Evolutionary conservation across 2,888 invertebrate genomes (phyloP), one percentile per base, ranked within the genome.

Genomic region (Nymphalis c-album): DNA sequence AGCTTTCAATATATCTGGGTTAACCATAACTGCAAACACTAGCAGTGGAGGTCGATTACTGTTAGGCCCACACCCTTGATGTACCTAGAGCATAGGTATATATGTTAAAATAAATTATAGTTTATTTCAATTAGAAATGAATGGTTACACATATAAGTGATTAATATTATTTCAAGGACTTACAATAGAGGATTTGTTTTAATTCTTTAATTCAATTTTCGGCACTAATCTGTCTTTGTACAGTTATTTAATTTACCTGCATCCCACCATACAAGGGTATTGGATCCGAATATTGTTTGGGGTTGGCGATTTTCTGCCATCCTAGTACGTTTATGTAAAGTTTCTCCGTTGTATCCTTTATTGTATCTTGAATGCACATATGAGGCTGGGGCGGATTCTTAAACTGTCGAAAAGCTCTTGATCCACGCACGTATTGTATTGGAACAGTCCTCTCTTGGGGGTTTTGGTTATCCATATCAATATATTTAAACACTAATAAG

Each of bases 371-470:
- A 77, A 95, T 94, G 83, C 96, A 95, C 95, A 95, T 95, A 85
- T 95, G 95, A 16, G 95, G 95, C 74, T 95, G 95, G 2, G 95
- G 95, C 60, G 95, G 95, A 84, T 95, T 95, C 83, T 95, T 95
- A 75, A 95, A 95, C 77, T 94, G 93, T 64, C 95, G 93, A 82
- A 94, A 94, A 71, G 94, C 94, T 78, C 94, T 86, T 40, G 94
- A 94, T 67, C 93, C 93, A 50, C 94, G 90, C 71, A 93, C 93
- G 85, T 93, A 93, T 77, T 93, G 93, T 62, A 94, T 87, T 53
- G 94, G 94, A 63, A 87, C 78, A 78, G 90, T 84, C 76, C 87
- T 85, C 70, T 92, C 92, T 64, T 81, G 88, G 72, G 83, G 76
- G 79, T 80, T 88, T 77, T 84, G 87, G 80, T 83, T 90, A 84